Evolutionary conservation across 2,113 vertebrate genomes (phyloP), one percentile per base, ranked within the genome.

Genomic region (Glaucidium brasilianum): DNA sequence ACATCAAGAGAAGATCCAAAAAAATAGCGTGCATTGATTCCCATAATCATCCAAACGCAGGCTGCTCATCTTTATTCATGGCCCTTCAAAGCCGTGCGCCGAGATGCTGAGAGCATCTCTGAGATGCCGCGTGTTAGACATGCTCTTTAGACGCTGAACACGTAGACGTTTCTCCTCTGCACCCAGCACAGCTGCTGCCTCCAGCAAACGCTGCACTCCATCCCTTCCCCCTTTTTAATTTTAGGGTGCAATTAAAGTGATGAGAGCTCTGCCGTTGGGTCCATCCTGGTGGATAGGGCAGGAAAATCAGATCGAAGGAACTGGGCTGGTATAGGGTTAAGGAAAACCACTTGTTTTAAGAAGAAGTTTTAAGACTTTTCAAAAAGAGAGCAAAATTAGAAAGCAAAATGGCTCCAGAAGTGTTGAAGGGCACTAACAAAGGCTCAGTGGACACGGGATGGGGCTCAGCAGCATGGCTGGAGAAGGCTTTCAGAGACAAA

Each of bases 31-130:
- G 89, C 81, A 77, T 89, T 95, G 86, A 94, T 95, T 92, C 91
- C 80, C 66, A 20, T 87, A 94, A 87, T 97, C 96, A 96, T 64
- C 92, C 69, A 2, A 34, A 87, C 6, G 43, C 96, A 96, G 93
- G 77, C 93, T 81, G 84, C 96, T 97, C 95, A 96, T 96, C 93
- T 97, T 96, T 92, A 95, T 96, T 96, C 93, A 94, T 92, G 56
- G 79, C 73, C 89, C 90, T 92, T 89, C 86, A 78, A 91, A 96
- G 86, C 73, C 11, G 2, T 0, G 59, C 82, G 90, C 55, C 0
- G 20, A 55, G 92, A 41, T 9, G 68, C 80, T 3, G 37, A 16
- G 71, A 75, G 85, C 56, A 26, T 41, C 91, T 30, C 67, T 5
- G 69, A 47, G 85, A 39, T 47, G 86, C 43, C 8, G 39, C 3